Base-by-base conservation (phyloP, 2,797 vertebrate genomes). In the Synaphobranchus kaupii region DNA sequence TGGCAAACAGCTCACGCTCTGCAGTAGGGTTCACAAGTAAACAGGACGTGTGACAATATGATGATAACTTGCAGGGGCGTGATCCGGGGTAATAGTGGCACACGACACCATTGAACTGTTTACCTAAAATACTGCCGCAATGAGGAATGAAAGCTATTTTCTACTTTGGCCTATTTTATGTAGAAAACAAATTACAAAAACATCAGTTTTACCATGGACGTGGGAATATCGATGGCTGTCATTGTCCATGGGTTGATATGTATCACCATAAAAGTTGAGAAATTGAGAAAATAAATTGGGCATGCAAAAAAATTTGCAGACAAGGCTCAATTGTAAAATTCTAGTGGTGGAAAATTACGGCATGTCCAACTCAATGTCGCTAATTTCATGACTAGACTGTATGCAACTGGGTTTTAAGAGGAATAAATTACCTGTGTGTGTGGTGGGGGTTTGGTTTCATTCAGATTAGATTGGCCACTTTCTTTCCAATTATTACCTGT, bases 1-100 rank as follows among this genome's bases (percentile, higher is more conserved):
- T 84, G 73, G 54, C 73, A 80, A 20, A 85, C 60, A 9, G 80
- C 47, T 84, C 52, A 68, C 52, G 17, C 66, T 80, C 20, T 22
- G 39, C 56, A 3, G 39, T 20, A 22, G 71, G 84, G 54, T 71
- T 25, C 86, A 84, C 58, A 34, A 48, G 85, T 86, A 86, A 86
- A 86, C 73, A 60, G 52, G 39, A 54, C 28, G 28, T 28, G 48
- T 60, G 71, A 56, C 50, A 58, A 56, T 86, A 73, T 58, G 15
- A 5, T 52, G 28, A 56, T 25, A 86, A 60, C 22, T 58, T 39
- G 68, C 12, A 15, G 28, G 6, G 52, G 31, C 48, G 8, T 34
- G 83, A 56, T 39, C 28, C 17, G 8, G 28, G 22, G 28, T 31
- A 34, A 34, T 17, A 56, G n/a, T 10, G 15, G 28, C 15, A 1